Base-by-base conservation (phyloP, 2,888 invertebrate genomes). In the Neocrepidodera transversa region DNA sequence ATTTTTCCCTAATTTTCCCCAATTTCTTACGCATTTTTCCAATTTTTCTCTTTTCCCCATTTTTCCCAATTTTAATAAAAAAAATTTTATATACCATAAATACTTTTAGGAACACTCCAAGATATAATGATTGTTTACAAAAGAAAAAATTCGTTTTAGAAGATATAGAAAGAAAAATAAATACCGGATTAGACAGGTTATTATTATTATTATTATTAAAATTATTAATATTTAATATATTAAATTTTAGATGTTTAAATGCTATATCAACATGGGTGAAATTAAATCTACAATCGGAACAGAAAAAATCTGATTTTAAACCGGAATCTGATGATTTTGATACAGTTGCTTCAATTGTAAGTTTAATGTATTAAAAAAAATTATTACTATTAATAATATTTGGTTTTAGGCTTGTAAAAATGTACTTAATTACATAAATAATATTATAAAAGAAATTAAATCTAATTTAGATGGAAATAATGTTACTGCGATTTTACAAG, bases 271-370 rank as follows among this genome's bases (percentile, higher is more conserved):
- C 93, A 47, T 98, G 96, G 93, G 91, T 95, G 0, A 92, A 91
- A 78, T 83, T 92, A 54, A 90, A 95, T 71, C 82, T 99, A 14
- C 92, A 93, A 78, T 87, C 87, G 0, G 97, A 98, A 76, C 98
- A 99, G 80, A 95, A 92, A 80, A 97, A 96, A 79, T 91, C 91
- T 0, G 98, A 98, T 80, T 98, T 92, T 74, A 92, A 90, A 71
- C 93, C 93, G 0, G 94, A 94, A 73, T 89, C 89, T 0, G 92
- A 93, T 74, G 88, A 91, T 38, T 77, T 82, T 61, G 92, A 97
- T 73, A 93, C 93, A 0, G 82, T 93, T 26, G 89, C 91, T 1
- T 93, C 96, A 11, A 82, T 89, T 32, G 93, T 93, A 83, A 83
- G 83, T 79, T 23, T 23, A 23, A 23, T 23, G 3, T 5, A 23